Percentiles rank a stretch among this genome's conserved stretches.
Evolutionary conservation across 2,797 vertebrate species (phyloP).

Genomic region (Schizopygopsis pylzovi): DNA sequence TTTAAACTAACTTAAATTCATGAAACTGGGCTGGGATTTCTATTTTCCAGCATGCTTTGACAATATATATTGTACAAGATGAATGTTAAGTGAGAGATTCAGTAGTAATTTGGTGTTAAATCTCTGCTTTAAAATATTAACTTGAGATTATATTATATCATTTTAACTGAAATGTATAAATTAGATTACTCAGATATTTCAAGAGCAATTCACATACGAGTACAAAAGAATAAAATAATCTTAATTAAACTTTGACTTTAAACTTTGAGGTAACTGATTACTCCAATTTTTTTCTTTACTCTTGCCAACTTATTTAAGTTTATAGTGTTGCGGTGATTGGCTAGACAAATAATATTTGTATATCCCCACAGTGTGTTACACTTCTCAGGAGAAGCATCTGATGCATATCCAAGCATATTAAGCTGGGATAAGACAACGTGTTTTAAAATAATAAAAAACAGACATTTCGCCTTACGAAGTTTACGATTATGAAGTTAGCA

Average conservation of each 20-base stretch:
- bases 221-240: neutral
- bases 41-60: too few species aligned
- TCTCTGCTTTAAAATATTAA: neutral
- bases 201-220: neutral
- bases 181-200: neutral
- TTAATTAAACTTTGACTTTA: neutral
- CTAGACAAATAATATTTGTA: neutral
- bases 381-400: neutral
- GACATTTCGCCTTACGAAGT: neutral
- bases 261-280: too few species aligned
- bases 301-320: too few species aligned
- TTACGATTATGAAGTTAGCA: neutral
- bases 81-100: too few species aligned
- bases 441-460: neutral
- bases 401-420: neutral
- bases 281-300: too few species aligned
- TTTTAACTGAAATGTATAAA: neutral
- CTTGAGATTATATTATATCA: neutral
- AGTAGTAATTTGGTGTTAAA: too few species aligned
- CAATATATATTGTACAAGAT: too few species aligned
- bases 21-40: too few species aligned
- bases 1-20: too few species aligned
- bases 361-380: neutral
- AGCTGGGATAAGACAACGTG: neutral
- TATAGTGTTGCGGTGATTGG: neutral